These are phyloP conservation scores for Thelaira solivaga DNA, from an alignment of 2,888 invertebrate genomes.

Conservation along the genomic window DNA sequence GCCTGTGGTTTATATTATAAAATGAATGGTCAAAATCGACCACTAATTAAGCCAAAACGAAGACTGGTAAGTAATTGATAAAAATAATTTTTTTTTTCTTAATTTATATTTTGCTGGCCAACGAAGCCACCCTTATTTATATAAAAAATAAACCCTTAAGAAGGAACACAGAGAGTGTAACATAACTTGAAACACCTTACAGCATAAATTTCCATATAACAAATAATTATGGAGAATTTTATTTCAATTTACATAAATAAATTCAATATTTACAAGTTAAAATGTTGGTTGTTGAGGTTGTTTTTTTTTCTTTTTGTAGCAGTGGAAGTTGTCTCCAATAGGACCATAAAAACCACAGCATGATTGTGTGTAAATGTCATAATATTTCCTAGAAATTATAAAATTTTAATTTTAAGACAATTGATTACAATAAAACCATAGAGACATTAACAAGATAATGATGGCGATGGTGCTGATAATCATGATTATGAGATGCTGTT, in stretches of 20 bases:
- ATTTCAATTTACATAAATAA: neutral
- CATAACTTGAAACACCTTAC: neutral
- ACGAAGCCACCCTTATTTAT: constrained; percentile 39
- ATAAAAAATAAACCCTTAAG: constrained; percentile 8
- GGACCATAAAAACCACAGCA: constrained; percentile 69
- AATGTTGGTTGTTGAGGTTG: neutral
- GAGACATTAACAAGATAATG: constrained; percentile 42
- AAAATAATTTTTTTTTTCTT: neutral
- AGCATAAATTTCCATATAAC: neutral
- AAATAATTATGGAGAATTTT: constrained; percentile 24
- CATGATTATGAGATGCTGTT: constrained; percentile 24
- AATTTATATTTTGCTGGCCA: too few species aligned
- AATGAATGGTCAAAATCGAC: constrained; percentile 99
- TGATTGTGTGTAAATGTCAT: constrained; percentile 74
- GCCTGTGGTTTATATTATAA: constrained; percentile 99
- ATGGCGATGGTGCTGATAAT: constrained; percentile 17
- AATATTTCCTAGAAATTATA: constrained; percentile 71
- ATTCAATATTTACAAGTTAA: too few species aligned
- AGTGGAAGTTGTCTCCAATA: constrained; percentile 58
- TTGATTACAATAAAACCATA: constrained; percentile 53
- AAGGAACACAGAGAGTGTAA: neutral
- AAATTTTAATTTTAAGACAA: constrained; percentile 58
- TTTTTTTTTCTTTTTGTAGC: neutral
- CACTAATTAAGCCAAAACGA: constrained; percentile 99
- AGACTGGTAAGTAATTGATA: constrained; percentile 92